Percentiles rank a stretch among this genome's conserved stretches.
These are phyloP conservation scores for Poecile montanus DNA, from an alignment of 2,797 vertebrate genomes.

Conservation along the genomic window DNA sequence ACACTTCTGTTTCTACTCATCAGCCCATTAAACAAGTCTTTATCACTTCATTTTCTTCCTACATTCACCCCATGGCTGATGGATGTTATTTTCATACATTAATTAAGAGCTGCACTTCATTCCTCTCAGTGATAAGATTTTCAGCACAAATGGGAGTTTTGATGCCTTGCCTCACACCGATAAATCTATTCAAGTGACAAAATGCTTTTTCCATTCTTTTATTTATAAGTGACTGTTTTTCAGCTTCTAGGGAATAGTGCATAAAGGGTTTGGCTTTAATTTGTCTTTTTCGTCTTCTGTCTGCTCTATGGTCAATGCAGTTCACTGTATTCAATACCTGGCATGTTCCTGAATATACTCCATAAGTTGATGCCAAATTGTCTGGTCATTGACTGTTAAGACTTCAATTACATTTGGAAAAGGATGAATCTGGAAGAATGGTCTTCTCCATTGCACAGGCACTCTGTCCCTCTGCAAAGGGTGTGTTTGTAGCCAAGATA, in stretches of 20 bases:
- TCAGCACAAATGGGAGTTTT: not conserved
- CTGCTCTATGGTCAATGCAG: not conserved
- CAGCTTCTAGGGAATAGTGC: not conserved
- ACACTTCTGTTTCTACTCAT: not conserved
- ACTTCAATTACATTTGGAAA: not conserved
- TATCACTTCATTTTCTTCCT: not conserved
- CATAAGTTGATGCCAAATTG: accelerated
- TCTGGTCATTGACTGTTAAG: not conserved
- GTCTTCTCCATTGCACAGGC: accelerated
- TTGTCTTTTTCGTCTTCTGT: not conserved
- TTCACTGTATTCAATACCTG: not conserved
- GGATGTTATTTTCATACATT: not conserved
- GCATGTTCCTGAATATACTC: not conserved
- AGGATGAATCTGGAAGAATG: not conserved
- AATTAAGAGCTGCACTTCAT: not conserved
- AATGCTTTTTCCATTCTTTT: not conserved
- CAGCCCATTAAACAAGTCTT: not conserved
- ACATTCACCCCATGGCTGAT: not conserved
- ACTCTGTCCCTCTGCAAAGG: not conserved
- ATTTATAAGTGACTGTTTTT: not conserved
- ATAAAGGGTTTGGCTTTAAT: not conserved
- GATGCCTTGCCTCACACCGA: not conserved
- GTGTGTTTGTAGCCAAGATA: accelerated
- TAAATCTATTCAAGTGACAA: not conserved
- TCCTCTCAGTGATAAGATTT: not conserved